phyloP scores from a whole-genome alignment of 2,797 vertebrate genomes.

The Coluber constrictor region DNA sequence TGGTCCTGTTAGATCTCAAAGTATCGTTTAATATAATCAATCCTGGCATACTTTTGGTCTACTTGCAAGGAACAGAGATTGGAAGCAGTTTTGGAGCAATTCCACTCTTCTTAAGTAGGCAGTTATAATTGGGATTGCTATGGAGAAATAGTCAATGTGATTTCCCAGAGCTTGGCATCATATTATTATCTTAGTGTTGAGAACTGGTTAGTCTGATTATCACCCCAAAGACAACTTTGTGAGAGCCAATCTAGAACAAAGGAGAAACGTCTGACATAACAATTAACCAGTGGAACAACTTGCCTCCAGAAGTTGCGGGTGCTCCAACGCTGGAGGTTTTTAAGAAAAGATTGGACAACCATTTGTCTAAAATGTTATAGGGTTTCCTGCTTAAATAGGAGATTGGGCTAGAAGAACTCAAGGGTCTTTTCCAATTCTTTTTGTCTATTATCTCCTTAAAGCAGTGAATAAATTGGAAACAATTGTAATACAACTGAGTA shows the following conservation, averaged over 20 bases:
- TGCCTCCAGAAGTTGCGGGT: not conserved
- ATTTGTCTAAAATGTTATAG: not conserved
- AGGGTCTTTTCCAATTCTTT: not conserved
- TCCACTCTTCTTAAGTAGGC: not conserved
- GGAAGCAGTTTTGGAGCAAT: not conserved
- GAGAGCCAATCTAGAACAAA: not conserved
- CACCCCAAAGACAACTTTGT: not conserved
- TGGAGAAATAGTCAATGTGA: not conserved
- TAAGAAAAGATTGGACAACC: not conserved
- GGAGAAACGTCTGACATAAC: not conserved
- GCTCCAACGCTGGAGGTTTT: not conserved
- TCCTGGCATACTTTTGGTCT: not conserved
- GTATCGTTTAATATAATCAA: not conserved
- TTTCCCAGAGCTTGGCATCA: not conserved
- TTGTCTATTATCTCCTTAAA: not conserved
- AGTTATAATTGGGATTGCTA: not conserved
- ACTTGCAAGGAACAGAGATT: not conserved
- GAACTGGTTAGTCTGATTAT: not conserved
- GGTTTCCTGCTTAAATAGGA: not conserved
- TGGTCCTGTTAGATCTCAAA: not conserved
- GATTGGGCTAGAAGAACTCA: not conserved
- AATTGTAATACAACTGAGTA: constrained; percentile 45
- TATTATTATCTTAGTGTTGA: not conserved
- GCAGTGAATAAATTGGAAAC: constrained; percentile 38
- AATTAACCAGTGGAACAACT: not conserved